Evolutionary conservation across 2,113 vertebrate genomes (phyloP).

Genomic region (Tenebrosternarchus preto): DNA sequence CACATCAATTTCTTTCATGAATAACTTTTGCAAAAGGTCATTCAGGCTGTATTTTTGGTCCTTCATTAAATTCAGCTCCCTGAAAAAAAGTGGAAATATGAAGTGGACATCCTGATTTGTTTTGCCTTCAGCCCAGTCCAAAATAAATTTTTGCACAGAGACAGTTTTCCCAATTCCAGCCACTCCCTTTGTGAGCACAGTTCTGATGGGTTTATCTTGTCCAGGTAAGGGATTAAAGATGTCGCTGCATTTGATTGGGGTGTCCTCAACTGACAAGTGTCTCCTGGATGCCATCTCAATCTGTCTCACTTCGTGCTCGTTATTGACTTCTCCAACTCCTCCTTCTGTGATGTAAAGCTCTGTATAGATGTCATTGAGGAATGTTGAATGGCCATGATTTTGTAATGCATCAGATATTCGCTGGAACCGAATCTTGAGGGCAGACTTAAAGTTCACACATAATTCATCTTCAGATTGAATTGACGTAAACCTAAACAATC

Average conservation of each 20-base stretch:
- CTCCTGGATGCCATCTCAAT: constrained; percentile 26
- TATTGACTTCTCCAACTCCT: constrained; percentile 36
- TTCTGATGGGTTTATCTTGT: constrained; percentile 4
- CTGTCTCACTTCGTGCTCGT: constrained; percentile 42
- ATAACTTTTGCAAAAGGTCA: constrained; percentile 17
- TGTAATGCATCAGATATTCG: not conserved
- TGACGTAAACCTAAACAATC: not conserved
- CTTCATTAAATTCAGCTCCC: constrained; percentile 35
- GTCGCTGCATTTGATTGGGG: constrained; percentile 36
- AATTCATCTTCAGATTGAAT: not conserved
- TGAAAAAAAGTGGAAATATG: constrained; percentile 42
- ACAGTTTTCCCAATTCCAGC: constrained; percentile 44
- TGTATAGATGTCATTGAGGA: constrained; percentile 38
- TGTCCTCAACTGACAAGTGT: not conserved
- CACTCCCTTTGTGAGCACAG: constrained; percentile 37
- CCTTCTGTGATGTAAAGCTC: constrained; percentile 44
- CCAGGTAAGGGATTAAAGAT: constrained; percentile 32
- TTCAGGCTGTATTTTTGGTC: constrained; percentile 21
- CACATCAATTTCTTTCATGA: constrained; percentile 16
- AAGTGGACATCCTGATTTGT: constrained; percentile 33
- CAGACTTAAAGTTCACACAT: constrained; percentile 1
- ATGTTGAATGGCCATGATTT: not conserved
- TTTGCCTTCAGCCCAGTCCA: constrained; percentile 36
- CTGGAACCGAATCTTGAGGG: not conserved
- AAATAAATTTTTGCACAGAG: constrained; percentile 44